Evolutionary conservation across 2,797 vertebrate genomes (phyloP).

Genomic region (Cyprinodon diabolis): DNA sequence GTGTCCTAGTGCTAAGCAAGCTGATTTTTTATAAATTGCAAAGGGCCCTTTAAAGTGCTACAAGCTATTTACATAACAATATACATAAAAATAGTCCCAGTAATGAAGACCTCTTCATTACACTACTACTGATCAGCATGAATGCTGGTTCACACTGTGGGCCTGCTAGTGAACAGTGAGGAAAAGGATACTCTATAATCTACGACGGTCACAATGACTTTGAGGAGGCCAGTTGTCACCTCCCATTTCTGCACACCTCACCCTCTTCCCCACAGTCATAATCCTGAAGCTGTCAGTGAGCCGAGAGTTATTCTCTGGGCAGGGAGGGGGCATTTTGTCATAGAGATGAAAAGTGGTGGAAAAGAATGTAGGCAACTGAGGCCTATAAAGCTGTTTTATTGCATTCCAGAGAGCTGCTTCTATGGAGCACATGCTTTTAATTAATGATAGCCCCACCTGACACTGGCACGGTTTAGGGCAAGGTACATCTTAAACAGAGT

Average conservation of each 20-base stretch:
- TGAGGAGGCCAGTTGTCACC: conserved; percentile 73
- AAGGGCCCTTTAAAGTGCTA: no score
- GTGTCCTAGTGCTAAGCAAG: no score
- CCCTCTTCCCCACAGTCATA: conserved; percentile 55
- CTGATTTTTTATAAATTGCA: no score
- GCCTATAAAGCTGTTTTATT: conserved; percentile 82
- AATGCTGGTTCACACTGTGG: conserved; percentile 33
- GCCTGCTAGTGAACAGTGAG: conserved; percentile 68
- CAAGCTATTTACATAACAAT: no score
- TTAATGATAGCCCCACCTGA: conserved; percentile 72
- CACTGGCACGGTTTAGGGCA: conserved; percentile 31
- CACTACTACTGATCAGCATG: conserved; percentile 65
- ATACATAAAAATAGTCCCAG: no score
- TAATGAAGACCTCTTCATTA: no score
- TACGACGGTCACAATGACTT: conserved; percentile 74
- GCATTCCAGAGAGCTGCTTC: conserved; percentile 68
- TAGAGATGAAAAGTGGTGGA: conserved; percentile 74
- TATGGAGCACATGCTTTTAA: conserved; percentile 75
- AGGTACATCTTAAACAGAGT: conserved; percentile 11
- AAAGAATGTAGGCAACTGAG: conserved; percentile 73
- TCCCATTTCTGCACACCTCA: conserved; percentile 55
- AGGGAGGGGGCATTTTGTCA: conserved; percentile 79
- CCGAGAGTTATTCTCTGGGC: conserved; percentile 73
- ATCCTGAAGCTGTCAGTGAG: conserved; percentile 70
- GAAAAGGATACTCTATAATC: conserved; percentile 76